These are phyloP conservation scores for Lottia scabra DNA, from an alignment of 2,888 invertebrate genomes.

Conservation along the genomic window DNA sequence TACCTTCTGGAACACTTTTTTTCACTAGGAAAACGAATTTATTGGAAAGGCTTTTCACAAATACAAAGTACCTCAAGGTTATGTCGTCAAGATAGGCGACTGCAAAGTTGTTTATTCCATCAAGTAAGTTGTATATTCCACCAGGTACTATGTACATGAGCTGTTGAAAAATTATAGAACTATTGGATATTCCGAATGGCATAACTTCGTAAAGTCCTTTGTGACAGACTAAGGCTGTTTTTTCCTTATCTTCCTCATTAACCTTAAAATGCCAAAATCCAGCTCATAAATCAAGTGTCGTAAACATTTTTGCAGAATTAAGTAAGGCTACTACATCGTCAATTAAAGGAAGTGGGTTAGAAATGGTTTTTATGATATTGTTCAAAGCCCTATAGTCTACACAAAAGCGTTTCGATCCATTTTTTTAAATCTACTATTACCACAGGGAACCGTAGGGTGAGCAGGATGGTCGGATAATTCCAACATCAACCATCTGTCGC, in stretches of 20 bases:
- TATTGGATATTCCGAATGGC: constrained; percentile 5
- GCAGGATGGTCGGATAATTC: no score
- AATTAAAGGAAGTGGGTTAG: no score
- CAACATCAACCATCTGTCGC: no score
- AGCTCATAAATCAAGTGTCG: neutral
- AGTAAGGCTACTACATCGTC: neutral
- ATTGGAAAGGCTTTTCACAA: no score
- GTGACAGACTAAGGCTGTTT: constrained; percentile 13
- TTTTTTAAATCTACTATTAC: no score
- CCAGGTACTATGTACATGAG: constrained; percentile 9
- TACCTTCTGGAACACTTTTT: no score
- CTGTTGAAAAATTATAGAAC: neutral
- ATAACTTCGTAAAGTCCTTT: constrained; percentile 15
- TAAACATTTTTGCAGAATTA: neutral
- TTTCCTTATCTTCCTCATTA: constrained; percentile 10
- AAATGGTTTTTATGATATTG: neutral
- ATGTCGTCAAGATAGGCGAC: constrained; percentile 8
- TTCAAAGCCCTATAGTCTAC: neutral
- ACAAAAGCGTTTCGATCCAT: no score
- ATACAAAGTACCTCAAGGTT: no score
- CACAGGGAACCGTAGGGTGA: no score
- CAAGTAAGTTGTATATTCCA: neutral
- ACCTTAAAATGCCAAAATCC: constrained; percentile 11
- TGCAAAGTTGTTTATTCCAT: neutral
- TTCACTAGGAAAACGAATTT: no score